A percentile compares a stretch with the other conserved stretches of the same genome.
Conservation (phyloP, 53 echinoderm and acorn worm species). For the Echinarachnius parma region DNA sequence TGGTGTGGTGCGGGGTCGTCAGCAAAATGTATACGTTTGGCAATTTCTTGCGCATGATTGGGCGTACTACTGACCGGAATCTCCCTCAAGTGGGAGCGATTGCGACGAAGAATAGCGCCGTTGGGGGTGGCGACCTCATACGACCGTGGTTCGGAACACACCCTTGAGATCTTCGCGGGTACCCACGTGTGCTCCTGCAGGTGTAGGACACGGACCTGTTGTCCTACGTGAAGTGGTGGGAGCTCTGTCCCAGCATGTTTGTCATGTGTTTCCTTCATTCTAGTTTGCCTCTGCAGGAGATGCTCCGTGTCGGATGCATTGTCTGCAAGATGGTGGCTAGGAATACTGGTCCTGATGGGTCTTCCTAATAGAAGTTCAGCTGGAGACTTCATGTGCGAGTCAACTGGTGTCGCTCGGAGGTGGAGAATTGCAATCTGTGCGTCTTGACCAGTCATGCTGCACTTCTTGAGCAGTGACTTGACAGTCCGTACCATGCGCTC, state of each 20-base stretch:
- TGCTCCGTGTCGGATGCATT: constrained; percentile 5
- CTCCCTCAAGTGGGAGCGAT: constrained; percentile 59
- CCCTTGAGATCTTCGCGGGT: constrained; percentile 48
- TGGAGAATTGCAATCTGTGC: constrained; percentile 28
- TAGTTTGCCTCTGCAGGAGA: constrained; percentile 10
- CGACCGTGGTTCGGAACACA: constrained; percentile 58
- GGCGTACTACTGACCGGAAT: background rate
- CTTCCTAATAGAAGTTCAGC: constrained; percentile 61
- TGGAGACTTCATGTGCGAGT: constrained; percentile 57
- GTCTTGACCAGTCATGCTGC: constrained; percentile 54
- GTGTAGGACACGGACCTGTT: constrained; percentile 52
- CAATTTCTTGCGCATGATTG: background rate
- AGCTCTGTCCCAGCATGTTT: constrained; percentile 43
- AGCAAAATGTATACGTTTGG: constrained; percentile 3
- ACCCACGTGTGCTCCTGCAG: constrained; percentile 48
- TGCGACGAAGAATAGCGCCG: constrained; percentile 49
- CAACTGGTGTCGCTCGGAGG: constrained; percentile 56
- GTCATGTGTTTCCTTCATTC: constrained; percentile 55
- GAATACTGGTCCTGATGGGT: constrained; percentile 46
- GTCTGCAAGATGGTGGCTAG: constrained; percentile 48
- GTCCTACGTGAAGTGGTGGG: constrained; percentile 53
- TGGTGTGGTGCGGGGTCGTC: background rate
- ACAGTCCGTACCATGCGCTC: constrained; percentile 71
- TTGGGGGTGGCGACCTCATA: constrained; percentile 57
- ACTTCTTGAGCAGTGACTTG: constrained; percentile 51